Evolutionary conservation across 2,113 vertebrate genomes (phyloP).

Genomic region (Diadophis punctatus): DNA sequence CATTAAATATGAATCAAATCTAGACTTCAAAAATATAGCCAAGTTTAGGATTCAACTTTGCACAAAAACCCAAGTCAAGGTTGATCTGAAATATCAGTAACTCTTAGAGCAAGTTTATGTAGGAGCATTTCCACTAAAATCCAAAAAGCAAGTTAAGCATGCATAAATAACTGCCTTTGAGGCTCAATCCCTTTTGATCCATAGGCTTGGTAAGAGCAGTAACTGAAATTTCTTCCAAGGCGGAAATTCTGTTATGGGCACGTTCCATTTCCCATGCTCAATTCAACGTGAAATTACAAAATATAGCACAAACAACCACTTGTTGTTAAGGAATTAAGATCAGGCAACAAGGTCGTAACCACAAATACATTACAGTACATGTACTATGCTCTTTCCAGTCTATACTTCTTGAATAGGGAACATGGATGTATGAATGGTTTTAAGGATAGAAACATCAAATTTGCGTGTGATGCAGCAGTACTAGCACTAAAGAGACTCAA

Average conservation of each 20-base stretch:
- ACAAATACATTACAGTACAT: not conserved
- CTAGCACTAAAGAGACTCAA: not conserved
- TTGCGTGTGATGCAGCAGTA: not conserved
- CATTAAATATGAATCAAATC: conserved; percentile 41
- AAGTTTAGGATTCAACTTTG: not conserved
- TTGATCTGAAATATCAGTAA: not conserved
- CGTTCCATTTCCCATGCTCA: not conserved
- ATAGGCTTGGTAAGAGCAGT: not conserved
- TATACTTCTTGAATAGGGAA: not conserved
- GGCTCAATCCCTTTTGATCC: not conserved
- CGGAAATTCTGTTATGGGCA: not conserved
- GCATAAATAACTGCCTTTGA: not conserved
- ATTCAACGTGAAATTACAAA: not conserved
- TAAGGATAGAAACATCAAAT: not conserved
- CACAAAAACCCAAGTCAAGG: not conserved
- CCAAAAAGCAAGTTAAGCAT: not conserved
- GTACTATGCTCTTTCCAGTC: not conserved
- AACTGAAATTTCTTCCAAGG: not conserved
- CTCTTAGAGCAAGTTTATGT: not conserved
- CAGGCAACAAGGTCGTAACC: not conserved
- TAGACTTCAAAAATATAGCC: conserved; percentile 11
- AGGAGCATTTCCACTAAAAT: not conserved
- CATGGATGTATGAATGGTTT: not conserved
- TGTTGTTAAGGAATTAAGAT: not conserved
- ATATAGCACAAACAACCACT: not conserved